Conservation (phyloP, 2,113 vertebrate species). For the Rissa tridactyla region DNA sequence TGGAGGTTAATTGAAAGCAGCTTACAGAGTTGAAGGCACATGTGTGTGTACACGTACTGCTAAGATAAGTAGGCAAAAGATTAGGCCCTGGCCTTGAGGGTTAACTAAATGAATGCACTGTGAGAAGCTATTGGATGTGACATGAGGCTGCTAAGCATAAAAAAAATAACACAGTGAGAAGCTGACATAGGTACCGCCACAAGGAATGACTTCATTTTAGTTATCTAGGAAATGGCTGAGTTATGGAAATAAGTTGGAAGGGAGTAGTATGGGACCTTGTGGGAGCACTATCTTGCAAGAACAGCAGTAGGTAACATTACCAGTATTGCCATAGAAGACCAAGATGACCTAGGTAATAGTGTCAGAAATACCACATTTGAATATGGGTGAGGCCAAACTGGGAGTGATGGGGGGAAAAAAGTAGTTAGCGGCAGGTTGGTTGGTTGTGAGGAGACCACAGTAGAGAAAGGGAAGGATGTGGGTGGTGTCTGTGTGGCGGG, state of each 20-base stretch:
- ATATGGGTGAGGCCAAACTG: background rate
- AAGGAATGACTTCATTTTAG: background rate
- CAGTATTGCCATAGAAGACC: background rate
- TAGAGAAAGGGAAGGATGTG: background rate
- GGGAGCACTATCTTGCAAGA: background rate
- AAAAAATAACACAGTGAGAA: background rate
- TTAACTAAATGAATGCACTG: background rate
- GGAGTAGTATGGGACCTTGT: background rate
- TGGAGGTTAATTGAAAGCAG: background rate
- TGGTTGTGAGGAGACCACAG: accelerated
- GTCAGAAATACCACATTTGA: background rate
- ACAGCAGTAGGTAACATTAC: background rate
- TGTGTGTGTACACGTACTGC: accelerated
- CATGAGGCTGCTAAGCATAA: background rate
- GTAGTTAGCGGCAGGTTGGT: background rate
- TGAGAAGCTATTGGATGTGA: background rate
- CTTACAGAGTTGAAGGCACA: background rate
- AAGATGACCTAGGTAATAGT: background rate
- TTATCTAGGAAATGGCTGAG: background rate
- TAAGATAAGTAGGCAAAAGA: background rate
- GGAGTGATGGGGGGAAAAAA: background rate
- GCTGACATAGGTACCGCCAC: too few relatives aligned
- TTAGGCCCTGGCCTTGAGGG: background rate
- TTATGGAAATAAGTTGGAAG: background rate
- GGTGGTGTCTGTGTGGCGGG: accelerated